Percentiles rank a stretch among this genome's conserved stretches.
phyloP scores from a whole-genome alignment of 2,797 vertebrate species.

The Choloepus didactylus region DNA sequence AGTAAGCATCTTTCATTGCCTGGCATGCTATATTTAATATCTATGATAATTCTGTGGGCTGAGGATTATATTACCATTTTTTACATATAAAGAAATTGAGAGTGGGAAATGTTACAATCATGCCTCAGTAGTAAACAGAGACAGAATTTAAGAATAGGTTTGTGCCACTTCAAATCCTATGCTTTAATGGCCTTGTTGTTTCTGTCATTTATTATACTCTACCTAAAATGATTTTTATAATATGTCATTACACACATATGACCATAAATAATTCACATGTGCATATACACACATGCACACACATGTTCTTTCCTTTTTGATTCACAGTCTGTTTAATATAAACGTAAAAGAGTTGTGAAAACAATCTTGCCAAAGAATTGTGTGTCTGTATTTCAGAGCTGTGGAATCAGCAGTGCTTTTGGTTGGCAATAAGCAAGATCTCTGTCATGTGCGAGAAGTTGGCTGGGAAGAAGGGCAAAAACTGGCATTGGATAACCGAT shows the following conservation, averaged over 20 bases:
- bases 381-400: slow-evolving; percentile 86
- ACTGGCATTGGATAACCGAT: slow-evolving; percentile 89
- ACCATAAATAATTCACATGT: not conserved
- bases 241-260: not conserved
- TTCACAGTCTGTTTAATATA: not conserved
- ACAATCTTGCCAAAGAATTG: not conserved
- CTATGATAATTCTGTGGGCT: not conserved
- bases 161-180: not conserved
- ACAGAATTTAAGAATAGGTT: not conserved
- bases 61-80: not conserved
- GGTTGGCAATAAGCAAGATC: slow-evolving; percentile 95
- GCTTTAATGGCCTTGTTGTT: not conserved
- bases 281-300: not conserved
- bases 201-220: not conserved
- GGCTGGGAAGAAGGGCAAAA: slow-evolving; percentile 92
- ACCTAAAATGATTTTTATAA: not conserved
- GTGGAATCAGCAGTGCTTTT: slow-evolving; percentile 89
- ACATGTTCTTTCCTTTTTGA: not conserved
- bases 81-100: not conserved
- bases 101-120: not conserved
- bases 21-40: not conserved
- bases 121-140: not conserved
- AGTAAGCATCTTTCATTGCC: not conserved
- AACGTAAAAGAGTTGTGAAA: not conserved
- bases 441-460: slow-evolving; percentile 93